Base-by-base conservation (phyloP, 2,113 vertebrate species). In the Charadrius vociferus region DNA sequence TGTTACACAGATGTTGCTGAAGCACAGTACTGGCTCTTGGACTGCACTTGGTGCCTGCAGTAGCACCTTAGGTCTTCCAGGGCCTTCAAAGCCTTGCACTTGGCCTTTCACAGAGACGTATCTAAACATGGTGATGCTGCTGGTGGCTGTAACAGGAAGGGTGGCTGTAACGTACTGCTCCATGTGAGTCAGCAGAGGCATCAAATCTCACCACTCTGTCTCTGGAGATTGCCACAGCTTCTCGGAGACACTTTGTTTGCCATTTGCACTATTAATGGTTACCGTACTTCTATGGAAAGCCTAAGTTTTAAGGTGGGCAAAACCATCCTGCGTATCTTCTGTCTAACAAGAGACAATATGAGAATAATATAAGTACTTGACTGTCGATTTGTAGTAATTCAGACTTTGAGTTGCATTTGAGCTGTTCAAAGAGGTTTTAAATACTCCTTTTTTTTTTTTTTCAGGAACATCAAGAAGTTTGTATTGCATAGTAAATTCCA, bases 191-290 rank as follows among this genome's bases (percentile, higher is more conserved):
- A 92, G 41, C 11, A 67, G 36, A 90, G 23, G 37, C 30, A 63
- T 65, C 43, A 58, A 70, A 37, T 67, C 52, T 75, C n/a, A 52
- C 23, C 34, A 10, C 20, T 43, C 6, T 5, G 6, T 19, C 45
- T 78, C 20, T 37, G n/a, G 34, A 67, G 87, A 61, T 19, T 93
- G 27, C 22, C 41, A 58, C 41, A 80, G 14, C 7, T 66, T 66
- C 34, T 91, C 20, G 37, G 27, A 72, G 66, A 39, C 7, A 12
- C 24, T 75, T 88, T 1, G 0, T 66, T 92, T 62, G 39, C 29
- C 0, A 0, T 37, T 63, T 5, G 3, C 30, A 8, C 2, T 61
- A 21, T n/a, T 52, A 56, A 63, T 37, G 16, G 47, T 58, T 73
- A 39, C 36, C 58, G 30, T 43, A 49, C 21, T 71, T 22, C 47